A percentile compares a stretch with the other conserved stretches of the same genome.
Conservation (phyloP, 2,797 vertebrate species). For the Microcaecilia unicolor region DNA sequence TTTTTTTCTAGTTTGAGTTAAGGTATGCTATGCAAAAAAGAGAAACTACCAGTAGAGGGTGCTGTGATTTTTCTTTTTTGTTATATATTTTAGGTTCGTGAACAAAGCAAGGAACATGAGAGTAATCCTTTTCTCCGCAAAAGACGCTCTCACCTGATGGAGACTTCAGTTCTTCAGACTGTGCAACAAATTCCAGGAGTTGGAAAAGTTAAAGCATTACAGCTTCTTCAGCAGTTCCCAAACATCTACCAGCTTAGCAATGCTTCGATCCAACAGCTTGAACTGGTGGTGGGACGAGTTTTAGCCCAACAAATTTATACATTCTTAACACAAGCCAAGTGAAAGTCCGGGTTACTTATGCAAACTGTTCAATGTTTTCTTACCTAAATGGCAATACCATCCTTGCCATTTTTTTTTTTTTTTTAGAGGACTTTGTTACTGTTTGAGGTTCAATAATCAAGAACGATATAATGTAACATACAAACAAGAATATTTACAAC, state of each 20-base stretch:
- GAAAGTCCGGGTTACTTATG: too few species aligned
- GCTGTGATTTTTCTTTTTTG: not conserved
- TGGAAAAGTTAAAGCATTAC: constrained; percentile 69
- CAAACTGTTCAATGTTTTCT: too few species aligned
- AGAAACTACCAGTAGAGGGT: constrained; percentile 14
- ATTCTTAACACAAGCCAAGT: constrained; percentile 49
- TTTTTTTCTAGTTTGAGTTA: too few species aligned
- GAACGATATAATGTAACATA: too few species aligned
- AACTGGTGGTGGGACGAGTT: constrained; percentile 55
- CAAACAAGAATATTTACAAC: too few species aligned
- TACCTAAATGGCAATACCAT: too few species aligned
- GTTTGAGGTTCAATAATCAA: too few species aligned
- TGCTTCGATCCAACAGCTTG: constrained; percentile 49
- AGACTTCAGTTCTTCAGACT: constrained; percentile 48
- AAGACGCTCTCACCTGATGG: constrained; percentile 34
- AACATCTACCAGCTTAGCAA: constrained; percentile 70
- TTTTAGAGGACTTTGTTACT: too few species aligned
- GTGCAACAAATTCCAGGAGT: constrained; percentile 78
- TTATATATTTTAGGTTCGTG: constrained; percentile 58
- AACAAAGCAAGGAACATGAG: constrained; percentile 52
- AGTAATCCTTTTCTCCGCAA: constrained; percentile 62
- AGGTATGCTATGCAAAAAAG: accelerated
- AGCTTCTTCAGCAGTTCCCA: constrained; percentile 66
- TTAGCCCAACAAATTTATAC: constrained; percentile 58
- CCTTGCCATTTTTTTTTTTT: too few species aligned